Percentiles rank a stretch among this genome's conserved stretches.
Conservation (phyloP, 2,797 vertebrate genomes). For the Coccyzus lansbergi region DNA sequence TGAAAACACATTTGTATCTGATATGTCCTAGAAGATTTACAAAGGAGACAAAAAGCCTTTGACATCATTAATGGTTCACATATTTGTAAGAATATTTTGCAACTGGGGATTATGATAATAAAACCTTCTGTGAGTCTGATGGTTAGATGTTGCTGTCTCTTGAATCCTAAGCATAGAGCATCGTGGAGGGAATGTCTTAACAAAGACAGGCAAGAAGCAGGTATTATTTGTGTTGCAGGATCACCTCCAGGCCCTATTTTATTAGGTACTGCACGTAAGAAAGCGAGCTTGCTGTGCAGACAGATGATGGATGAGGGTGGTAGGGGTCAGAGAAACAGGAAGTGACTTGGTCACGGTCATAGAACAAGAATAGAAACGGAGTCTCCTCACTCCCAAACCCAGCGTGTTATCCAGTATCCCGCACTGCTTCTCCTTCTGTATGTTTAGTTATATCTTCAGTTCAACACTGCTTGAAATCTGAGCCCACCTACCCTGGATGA, state of each 20-base stretch:
- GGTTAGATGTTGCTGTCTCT: not conserved
- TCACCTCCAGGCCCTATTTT: not conserved
- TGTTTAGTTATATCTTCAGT: not conserved
- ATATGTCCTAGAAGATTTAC: not conserved
- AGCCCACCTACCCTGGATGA: not conserved
- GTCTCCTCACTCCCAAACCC: not conserved
- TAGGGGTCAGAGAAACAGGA: conserved; percentile 35
- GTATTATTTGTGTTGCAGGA: not conserved
- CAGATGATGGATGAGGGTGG: conserved; percentile 20
- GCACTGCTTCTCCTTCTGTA: not conserved
- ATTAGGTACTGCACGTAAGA: not conserved
- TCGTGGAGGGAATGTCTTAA: not conserved
- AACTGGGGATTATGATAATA: not conserved
- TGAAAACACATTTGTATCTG: not conserved
- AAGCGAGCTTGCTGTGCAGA: not conserved
- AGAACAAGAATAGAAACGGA: not conserved
- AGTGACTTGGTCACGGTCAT: not conserved
- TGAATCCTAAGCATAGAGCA: not conserved
- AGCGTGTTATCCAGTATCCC: not conserved
- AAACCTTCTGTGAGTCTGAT: not conserved
- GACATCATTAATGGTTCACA: not conserved
- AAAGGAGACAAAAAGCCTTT: not conserved
- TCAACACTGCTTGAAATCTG: not conserved
- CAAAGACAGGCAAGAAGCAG: not conserved
- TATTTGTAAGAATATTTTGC: not conserved